Base-by-base conservation (phyloP, 2,888 invertebrate species). In the Cosmia trapezina region DNA sequence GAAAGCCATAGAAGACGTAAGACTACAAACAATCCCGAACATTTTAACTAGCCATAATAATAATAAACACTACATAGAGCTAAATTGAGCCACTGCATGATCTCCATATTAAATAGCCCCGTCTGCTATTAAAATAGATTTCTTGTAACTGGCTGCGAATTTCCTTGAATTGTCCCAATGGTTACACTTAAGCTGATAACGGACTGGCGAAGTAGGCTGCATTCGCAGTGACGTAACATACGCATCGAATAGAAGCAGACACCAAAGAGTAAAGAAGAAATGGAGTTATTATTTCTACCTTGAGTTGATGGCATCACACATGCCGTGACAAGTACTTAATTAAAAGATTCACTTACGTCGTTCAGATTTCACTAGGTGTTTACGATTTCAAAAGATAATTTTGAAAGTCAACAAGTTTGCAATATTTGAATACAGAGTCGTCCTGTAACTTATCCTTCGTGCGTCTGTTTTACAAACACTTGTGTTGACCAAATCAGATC, bases 111-210 rank as follows among this genome's bases (percentile, higher is more conserved):
- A 47, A 76, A 28, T 57, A 2, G 33, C n/a, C 9, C 28, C 45
- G 62, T 63, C 57, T 45, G 51, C 45, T 66, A 54, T 53, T 65
- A 37, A 75, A 69, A 69, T 76, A 62, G 65, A 62, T 47, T 78
- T 82, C 79, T 60, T 51, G 63, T 33, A 82, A 82, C 41, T 62
- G 47, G 33, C 45, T 56, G 41, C n/a, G 54, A 63, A 70, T 79
- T 79, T 83, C 79, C 54, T 78, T 45, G 79, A 79, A 83, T 70
- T 67, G 59, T 66, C 54, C 51, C 54, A 78, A 63, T 54, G 41
- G 33, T 57, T 80, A 66, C 51, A 77, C 47, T 67, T 63, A 41
- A 54, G 43, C 57, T 60, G 77, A 81, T 67, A 75, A 67, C 47
- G 41, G 37, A 60, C 66, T 73, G 14, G 69, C 12, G 47, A 57